Evolutionary conservation across 2,113 vertebrate genomes (phyloP).

Genomic region (Capreolus pygargus): DNA sequence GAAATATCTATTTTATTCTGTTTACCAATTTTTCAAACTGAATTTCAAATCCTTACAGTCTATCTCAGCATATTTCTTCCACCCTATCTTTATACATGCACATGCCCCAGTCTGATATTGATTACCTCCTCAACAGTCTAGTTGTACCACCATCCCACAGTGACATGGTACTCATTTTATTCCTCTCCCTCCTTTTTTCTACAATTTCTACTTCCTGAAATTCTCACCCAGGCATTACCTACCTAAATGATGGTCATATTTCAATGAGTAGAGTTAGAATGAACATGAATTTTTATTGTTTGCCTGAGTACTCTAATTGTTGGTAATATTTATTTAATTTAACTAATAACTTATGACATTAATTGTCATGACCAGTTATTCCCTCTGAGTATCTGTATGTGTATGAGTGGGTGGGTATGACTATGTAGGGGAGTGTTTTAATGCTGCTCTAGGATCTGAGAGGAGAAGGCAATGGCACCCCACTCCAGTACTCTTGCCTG

Average conservation of each 20-base stretch:
- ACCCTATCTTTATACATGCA: not conserved
- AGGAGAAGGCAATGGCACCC: not conserved
- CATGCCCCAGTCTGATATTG: fast-evolving
- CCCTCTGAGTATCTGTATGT: not conserved
- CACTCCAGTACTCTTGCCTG: not conserved
- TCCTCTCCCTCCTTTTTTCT: not conserved
- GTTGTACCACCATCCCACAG: too few species aligned
- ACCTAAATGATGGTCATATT: not conserved
- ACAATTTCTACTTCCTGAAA: not conserved
- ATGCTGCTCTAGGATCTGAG: not conserved
- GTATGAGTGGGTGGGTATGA: fast-evolving
- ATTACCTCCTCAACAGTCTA: not conserved
- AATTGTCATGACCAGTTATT: not conserved
- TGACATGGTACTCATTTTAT: not conserved
- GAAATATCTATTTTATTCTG: not conserved
- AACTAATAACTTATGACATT: not conserved
- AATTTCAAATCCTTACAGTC: not conserved
- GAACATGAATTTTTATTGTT: not conserved
- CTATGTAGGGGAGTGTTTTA: not conserved
- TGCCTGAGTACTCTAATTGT: not conserved
- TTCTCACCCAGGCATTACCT: not conserved
- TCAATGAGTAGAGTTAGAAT: not conserved
- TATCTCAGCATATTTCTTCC: not conserved
- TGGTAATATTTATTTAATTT: not conserved
- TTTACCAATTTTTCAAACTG: not conserved